phyloP scores from a whole-genome alignment of 2,113 vertebrate genomes.

The Oreochromis aureus region DNA sequence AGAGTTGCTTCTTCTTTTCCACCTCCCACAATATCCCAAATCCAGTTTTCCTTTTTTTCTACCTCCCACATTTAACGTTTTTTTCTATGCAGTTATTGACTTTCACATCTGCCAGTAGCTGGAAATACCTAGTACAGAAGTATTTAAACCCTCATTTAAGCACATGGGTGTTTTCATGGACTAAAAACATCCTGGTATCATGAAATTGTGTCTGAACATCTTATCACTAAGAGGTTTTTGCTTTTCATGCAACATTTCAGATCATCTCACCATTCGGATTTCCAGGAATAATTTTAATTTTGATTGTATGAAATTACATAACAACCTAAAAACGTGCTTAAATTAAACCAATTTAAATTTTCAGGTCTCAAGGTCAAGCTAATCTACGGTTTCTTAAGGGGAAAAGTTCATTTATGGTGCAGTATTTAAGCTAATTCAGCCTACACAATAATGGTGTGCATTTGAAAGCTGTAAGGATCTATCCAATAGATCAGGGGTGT shows the following conservation, averaged over 20 bases:
- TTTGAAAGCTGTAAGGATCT: neutral
- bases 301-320: neutral
- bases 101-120: neutral
- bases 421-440: neutral
- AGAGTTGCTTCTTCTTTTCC: neutral
- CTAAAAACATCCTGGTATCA: neutral
- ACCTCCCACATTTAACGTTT: neutral
- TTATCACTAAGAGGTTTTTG: neutral
- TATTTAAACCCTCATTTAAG: neutral
- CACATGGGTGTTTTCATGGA: neutral
- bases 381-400: fast-evolving
- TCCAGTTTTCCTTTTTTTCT: neutral
- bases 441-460: neutral
- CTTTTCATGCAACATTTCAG: neutral
- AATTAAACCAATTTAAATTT: fast-evolving
- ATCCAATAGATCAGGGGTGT: neutral
- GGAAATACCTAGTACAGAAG: neutral
- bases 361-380: neutral
- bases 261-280: neutral
- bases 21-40: neutral
- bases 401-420: fast-evolving
- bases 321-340: fast-evolving
- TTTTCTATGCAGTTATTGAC: neutral
- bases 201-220: neutral
- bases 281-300: fast-evolving